Conservation (phyloP, 1,140 invertebrate species). For the Drosophila littoralis region DNA sequence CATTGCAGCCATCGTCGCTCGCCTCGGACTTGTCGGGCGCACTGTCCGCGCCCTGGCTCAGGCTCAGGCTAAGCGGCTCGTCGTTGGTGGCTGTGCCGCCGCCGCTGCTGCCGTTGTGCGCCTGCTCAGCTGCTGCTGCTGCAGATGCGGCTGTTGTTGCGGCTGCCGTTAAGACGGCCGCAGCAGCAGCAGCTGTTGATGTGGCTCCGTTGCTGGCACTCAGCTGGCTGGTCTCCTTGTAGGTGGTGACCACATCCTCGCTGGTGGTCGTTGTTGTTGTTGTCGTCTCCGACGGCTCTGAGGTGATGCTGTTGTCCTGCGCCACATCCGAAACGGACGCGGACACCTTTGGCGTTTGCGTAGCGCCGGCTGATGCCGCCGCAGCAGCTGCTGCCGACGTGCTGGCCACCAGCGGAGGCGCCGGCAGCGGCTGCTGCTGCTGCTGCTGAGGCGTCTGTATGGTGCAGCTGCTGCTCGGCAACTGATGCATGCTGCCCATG, state of each 20-base stretch:
- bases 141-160: constrained; percentile 4
- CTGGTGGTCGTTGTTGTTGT: constrained; percentile 83
- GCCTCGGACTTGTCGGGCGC: constrained; percentile 70
- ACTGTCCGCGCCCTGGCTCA: constrained; percentile 48
- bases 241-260: constrained; percentile 83
- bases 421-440: constrained; percentile 39
- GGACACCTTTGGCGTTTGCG: constrained; percentile 36
- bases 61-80: constrained; percentile 43
- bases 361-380: constrained; percentile 22
- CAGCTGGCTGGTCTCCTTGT: constrained; percentile 78
- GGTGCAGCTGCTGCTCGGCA: constrained; percentile 73
- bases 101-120: constrained; percentile 35
- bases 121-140: constrained; percentile 6
- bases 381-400: constrained; percentile 37
- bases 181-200: constrained; percentile 46
- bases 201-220: constrained; percentile 65
- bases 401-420: constrained; percentile 33
- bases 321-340: constrained; percentile 58
- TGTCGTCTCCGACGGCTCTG: constrained; percentile 82
- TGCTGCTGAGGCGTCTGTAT: constrained; percentile 74
- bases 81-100: constrained; percentile 26
- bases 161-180: constrained; percentile 20
- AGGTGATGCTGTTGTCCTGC: constrained; percentile 83
- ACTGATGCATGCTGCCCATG: constrained; percentile 71
- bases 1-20: constrained; percentile 68